phyloP scores from a whole-genome alignment of 2,113 vertebrate genomes.

The Aviceda subcristata region DNA sequence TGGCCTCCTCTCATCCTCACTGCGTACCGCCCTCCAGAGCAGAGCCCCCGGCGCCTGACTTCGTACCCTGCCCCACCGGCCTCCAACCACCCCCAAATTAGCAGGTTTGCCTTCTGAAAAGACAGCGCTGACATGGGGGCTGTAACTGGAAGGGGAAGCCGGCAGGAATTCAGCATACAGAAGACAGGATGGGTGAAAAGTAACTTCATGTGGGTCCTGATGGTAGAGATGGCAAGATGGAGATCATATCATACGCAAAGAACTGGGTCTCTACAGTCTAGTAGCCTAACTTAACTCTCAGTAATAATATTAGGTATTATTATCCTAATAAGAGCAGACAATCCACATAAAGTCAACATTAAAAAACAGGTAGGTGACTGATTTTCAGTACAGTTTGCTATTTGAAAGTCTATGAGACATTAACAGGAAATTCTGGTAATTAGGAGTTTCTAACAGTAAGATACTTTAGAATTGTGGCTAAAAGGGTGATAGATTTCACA shows the following conservation, averaged over 20 bases:
- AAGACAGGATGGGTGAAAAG: background rate
- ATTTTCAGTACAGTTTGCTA: background rate
- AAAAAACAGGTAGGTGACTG: background rate
- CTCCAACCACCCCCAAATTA: background rate
- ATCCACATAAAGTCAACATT: background rate
- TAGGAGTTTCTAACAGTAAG: background rate
- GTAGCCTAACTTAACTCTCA: background rate
- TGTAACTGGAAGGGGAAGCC: background rate
- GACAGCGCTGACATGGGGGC: background rate
- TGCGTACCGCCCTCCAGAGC: background rate
- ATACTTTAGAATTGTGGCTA: background rate
- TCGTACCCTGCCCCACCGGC: background rate
- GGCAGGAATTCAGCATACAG: background rate
- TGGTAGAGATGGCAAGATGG: background rate
- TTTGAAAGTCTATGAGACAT: background rate
- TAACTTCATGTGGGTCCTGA: background rate
- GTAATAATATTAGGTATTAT: background rate
- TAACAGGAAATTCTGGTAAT: background rate
- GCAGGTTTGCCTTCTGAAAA: background rate
- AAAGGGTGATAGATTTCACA: background rate
- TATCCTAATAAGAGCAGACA: background rate
- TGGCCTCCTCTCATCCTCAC: background rate
- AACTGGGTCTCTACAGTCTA: background rate
- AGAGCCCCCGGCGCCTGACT: background rate
- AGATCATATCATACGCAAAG: background rate